Conservation (phyloP, 2,888 invertebrate genomes). For the Salpingus planirostris region DNA sequence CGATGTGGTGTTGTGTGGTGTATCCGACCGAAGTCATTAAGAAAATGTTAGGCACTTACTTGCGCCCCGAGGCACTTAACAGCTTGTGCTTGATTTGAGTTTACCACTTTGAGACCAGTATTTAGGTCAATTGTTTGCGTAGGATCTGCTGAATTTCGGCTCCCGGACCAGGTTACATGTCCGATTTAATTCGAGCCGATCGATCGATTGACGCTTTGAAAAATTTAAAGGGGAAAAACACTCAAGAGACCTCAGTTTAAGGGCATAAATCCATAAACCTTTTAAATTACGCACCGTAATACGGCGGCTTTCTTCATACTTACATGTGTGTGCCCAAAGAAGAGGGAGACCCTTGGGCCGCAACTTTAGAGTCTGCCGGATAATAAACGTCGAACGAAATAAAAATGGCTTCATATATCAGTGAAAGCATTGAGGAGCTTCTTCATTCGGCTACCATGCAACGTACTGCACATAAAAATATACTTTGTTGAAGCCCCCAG, state of each 20-base stretch:
- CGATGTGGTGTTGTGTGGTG: too few relatives aligned
- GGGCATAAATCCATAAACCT: constrained; percentile 8
- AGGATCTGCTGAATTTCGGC: constrained; percentile 9
- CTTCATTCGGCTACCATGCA: constrained; percentile 10
- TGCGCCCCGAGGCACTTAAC: constrained; percentile 16
- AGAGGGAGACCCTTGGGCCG: constrained; percentile 10
- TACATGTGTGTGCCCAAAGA: constrained; percentile 11
- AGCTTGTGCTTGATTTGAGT: constrained; percentile 18
- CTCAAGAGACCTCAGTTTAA: constrained; percentile 1
- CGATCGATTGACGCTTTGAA: not conserved
- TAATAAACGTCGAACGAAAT: constrained; percentile 17
- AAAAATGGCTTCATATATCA: constrained; percentile 16
- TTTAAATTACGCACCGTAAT: too few relatives aligned
- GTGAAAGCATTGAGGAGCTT: constrained; percentile 11
- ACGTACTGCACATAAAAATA: constrained; percentile 13
- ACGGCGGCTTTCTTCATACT: too few relatives aligned
- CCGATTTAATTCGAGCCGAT: not conserved
- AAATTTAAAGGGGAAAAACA: constrained; percentile 3
- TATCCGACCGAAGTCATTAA: constrained; percentile 16
- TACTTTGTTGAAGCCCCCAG: constrained; percentile 9
- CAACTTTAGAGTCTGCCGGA: constrained; percentile 10
- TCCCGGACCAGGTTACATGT: not conserved
- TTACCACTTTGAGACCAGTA: constrained; percentile 17
- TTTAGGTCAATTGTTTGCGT: constrained; percentile 18
- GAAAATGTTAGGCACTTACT: constrained; percentile 19